Evolutionary conservation across 1,140 invertebrate genomes (phyloP).

Genomic region (Asobara japonica): DNA sequence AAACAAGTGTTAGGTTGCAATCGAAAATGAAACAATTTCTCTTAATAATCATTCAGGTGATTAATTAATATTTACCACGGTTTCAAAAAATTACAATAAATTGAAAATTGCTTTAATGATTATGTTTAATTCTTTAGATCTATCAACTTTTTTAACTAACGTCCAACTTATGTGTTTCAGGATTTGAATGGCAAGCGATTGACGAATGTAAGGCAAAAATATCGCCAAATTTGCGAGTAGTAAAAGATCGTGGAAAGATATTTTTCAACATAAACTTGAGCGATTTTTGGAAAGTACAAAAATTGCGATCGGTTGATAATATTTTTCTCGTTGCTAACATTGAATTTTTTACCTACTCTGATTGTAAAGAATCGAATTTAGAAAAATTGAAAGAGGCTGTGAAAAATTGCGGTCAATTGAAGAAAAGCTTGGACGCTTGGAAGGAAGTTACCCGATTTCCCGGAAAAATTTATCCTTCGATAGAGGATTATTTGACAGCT

Average conservation of each 20-base stretch:
- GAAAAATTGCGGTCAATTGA: constrained; percentile 58
- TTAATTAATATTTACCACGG: too few relatives aligned
- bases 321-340: constrained; percentile 51
- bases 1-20: too few relatives aligned
- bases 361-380: constrained; percentile 52
- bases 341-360: constrained; percentile 47
- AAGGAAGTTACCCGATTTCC: constrained; percentile 57
- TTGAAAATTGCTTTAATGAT: too few relatives aligned
- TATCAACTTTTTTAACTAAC: too few relatives aligned
- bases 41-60: too few relatives aligned
- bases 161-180: too few relatives aligned
- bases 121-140: too few relatives aligned
- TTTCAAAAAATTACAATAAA: too few relatives aligned
- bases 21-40: too few relatives aligned
- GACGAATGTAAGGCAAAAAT: constrained; percentile 69
- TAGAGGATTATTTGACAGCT: constrained; percentile 41
- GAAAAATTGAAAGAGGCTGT: constrained; percentile 56
- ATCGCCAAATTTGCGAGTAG: constrained; percentile 42
- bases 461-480: constrained; percentile 54
- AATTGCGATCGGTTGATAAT: constrained; percentile 68
- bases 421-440: constrained; percentile 64
- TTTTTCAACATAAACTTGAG: constrained; percentile 59
- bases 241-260: constrained; percentile 65
- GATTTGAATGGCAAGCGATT: constrained; percentile 68
- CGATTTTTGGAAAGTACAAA: constrained; percentile 57